Conservation (phyloP, 2,888 invertebrate species). For the Myopa testacea region DNA sequence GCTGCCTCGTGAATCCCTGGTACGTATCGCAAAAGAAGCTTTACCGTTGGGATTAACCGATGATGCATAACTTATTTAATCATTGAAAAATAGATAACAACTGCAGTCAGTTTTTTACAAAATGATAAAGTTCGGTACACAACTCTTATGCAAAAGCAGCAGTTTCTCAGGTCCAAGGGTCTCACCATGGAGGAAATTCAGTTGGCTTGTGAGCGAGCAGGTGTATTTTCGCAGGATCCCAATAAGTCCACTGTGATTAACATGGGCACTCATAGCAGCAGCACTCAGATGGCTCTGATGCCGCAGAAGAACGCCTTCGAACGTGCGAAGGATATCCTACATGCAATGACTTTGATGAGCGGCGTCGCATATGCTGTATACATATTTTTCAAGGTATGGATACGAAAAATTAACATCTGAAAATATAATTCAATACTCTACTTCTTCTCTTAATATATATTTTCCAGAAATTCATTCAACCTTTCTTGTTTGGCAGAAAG, state of each 20-base stretch:
- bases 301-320: constrained; percentile 67
- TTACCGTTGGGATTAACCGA: not conserved
- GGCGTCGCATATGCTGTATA: constrained; percentile 83
- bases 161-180: constrained; percentile 83
- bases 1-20: constrained; percentile 65
- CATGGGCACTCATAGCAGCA: constrained; percentile 58
- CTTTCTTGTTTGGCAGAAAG: constrained; percentile 77
- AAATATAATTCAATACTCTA: not conserved
- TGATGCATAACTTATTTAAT: not conserved
- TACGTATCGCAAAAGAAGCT: constrained; percentile 46
- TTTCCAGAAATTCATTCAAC: constrained; percentile 73
- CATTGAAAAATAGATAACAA: constrained; percentile 75
- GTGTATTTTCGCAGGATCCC: constrained; percentile 64
- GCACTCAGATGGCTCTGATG: constrained; percentile 52
- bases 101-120: constrained; percentile 86
- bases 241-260: constrained; percentile 61
- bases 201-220: constrained; percentile 78
- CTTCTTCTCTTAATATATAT: not conserved
- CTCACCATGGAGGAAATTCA: constrained; percentile 81
- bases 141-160: constrained; percentile 81
- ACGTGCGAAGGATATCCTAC: constrained; percentile 76
- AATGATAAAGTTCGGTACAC: constrained; percentile 86
- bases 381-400: constrained; percentile 82
- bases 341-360: constrained; percentile 80
- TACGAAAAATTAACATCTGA: not conserved